Percentiles rank a stretch among this genome's conserved stretches.
phyloP scores from a whole-genome alignment of 1,140 invertebrate genomes.

The Calycopis cecrops region DNA sequence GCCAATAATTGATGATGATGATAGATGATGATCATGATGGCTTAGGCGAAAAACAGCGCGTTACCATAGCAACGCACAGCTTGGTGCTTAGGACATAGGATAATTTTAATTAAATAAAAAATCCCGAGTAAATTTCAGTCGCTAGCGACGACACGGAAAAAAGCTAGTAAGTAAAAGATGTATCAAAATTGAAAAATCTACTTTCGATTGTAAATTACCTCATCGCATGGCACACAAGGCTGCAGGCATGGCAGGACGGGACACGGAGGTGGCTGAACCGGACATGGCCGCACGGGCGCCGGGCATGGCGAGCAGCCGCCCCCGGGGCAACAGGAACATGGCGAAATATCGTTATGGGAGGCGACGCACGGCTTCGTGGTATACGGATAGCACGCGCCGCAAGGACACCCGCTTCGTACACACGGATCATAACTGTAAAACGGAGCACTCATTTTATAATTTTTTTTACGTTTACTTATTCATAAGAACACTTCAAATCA shows the following conservation, averaged over 20 bases:
- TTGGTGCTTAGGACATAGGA: no score
- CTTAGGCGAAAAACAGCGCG: no score
- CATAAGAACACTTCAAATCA: background rate
- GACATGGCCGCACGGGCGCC: conserved; percentile 55
- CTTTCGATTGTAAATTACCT: no score
- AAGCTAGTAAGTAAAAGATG: no score
- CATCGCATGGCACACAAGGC: conserved; percentile 57
- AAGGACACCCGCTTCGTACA: conserved; percentile 48
- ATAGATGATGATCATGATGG: no score
- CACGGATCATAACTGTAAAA: conserved; percentile 62
- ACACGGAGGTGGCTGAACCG: conserved; percentile 39
- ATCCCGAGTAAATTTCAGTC: no score
- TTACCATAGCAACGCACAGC: no score
- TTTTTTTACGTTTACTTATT: conserved; percentile 28
- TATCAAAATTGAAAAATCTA: no score
- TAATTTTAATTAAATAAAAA: no score
- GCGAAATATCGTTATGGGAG: conserved; percentile 43
- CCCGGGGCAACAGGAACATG: conserved; percentile 54
- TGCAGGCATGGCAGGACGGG: conserved; percentile 53
- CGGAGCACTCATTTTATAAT: conserved; percentile 47
- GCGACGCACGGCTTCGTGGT: conserved; percentile 50
- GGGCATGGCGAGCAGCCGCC: conserved; percentile 60
- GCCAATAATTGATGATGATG: no score
- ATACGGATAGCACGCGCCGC: conserved; percentile 56
- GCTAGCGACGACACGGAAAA: no score